Evolutionary conservation across 2,888 invertebrate genomes (phyloP).

Genomic region (Synergus gifuensis): DNA sequence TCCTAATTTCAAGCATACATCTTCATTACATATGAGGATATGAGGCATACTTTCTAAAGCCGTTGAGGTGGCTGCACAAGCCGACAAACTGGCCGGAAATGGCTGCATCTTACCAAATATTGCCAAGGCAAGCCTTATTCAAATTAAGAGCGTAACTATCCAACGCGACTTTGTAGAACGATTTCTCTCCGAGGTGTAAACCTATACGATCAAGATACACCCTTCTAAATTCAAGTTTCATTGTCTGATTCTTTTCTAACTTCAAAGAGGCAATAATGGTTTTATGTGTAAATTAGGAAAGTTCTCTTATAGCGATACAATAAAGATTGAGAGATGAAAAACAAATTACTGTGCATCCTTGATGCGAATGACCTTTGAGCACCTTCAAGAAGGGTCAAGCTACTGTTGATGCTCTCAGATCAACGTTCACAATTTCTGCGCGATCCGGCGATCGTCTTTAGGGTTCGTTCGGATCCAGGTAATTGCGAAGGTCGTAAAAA

Average conservation of each 20-base stretch:
- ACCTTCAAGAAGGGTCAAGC: slow-evolving; percentile 34
- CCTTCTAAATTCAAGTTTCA: slow-evolving; percentile 21
- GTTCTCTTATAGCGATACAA: not conserved
- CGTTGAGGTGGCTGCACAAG: slow-evolving; percentile 66
- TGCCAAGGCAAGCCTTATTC: slow-evolving; percentile 29
- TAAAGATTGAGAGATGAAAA: not conserved
- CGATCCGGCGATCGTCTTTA: slow-evolving; percentile 6
- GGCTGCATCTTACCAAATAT: slow-evolving; percentile 52
- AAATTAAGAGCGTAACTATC: slow-evolving; percentile 29
- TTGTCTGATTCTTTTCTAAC: slow-evolving; percentile 5
- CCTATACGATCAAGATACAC: slow-evolving; percentile 4
- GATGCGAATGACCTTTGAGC: slow-evolving; percentile 13
- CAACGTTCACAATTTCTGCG: slow-evolving; percentile 6
- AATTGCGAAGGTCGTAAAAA: slow-evolving; percentile 40
- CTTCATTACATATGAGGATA: slow-evolving; percentile 46
- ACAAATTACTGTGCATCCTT: slow-evolving; percentile 22
- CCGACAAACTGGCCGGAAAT: slow-evolving; percentile 59
- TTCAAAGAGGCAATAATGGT: not conserved
- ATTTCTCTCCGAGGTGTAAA: slow-evolving; percentile 5
- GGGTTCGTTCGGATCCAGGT: slow-evolving; percentile 32
- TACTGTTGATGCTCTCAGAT: slow-evolving; percentile 29
- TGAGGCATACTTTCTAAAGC: slow-evolving; percentile 71
- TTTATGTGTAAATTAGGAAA: not conserved
- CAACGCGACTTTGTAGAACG: slow-evolving; percentile 29
- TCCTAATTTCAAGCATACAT: slow-evolving; percentile 56